Percentiles rank a stretch among this genome's conserved stretches.
phyloP scores from a whole-genome alignment of 2,888 invertebrate species.

The Drosophila quinaria region DNA sequence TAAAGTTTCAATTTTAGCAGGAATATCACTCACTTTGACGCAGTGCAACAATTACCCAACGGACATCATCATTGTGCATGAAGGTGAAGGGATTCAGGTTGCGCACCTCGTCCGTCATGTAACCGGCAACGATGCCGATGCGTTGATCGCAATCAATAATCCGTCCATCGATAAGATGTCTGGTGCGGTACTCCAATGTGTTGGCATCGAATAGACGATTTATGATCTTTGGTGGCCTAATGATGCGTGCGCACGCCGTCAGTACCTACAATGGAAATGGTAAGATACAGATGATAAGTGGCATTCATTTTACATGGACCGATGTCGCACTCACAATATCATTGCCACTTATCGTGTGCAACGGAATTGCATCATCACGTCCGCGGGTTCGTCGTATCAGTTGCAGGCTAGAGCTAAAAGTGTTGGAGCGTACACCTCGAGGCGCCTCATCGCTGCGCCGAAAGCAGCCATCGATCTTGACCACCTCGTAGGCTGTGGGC shows the following conservation, averaged over 20 bases:
- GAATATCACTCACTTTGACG: conserved; percentile 90
- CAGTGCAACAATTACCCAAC: conserved; percentile 95
- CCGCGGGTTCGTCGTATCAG: conserved; percentile 87
- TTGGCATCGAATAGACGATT: conserved; percentile 89
- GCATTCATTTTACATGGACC: too few species aligned
- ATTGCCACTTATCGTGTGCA: conserved; percentile 87
- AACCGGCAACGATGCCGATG: conserved; percentile 95
- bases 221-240: conserved; percentile 90
- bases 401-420: conserved; percentile 84
- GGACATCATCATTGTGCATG: conserved; percentile 95
- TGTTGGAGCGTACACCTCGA: conserved; percentile 86
- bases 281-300: neutral
- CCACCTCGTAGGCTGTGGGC: conserved; percentile 90
- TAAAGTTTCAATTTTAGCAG: neutral
- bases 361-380: conserved; percentile 87
- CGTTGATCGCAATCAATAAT: conserved; percentile 96
- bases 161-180: conserved; percentile 95
- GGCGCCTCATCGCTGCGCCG: conserved; percentile 87
- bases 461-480: conserved; percentile 89
- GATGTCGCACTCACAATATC: conserved; percentile 86
- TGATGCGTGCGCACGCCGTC: conserved; percentile 90
- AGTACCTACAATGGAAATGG: conserved; percentile 86
- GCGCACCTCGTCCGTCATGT: conserved; percentile 94
- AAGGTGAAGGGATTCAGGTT: conserved; percentile 95
- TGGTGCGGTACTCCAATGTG: conserved; percentile 94